Evolutionary conservation across 2,113 vertebrate genomes (phyloP).

Genomic region (Danionella cerebrum): DNA sequence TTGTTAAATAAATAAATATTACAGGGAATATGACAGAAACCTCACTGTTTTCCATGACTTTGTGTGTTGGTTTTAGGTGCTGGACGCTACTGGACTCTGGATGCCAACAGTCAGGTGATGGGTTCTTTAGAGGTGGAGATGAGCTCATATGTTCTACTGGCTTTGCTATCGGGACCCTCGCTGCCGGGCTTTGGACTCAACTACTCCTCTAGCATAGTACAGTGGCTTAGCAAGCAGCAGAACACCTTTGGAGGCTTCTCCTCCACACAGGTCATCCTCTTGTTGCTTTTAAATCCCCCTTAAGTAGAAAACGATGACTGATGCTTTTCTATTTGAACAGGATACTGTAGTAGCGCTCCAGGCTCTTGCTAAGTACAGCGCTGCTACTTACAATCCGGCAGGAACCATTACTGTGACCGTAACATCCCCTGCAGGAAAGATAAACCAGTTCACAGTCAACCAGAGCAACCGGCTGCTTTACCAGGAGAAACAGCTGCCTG

Average conservation of each 20-base stretch:
- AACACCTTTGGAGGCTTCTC: conserved; percentile 77
- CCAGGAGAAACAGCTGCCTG: conserved; percentile 64
- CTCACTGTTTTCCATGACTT: neutral
- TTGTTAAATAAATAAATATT: too few relatives aligned
- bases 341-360: conserved; percentile 85
- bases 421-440: conserved; percentile 52
- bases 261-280: conserved; percentile 73
- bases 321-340: conserved; percentile 45
- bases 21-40: too few relatives aligned
- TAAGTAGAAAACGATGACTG: neutral
- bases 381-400: conserved; percentile 49
- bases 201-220: conserved; percentile 60
- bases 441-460: conserved; percentile 62
- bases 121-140: conserved; percentile 71
- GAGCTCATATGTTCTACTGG: conserved; percentile 69
- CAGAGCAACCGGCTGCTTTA: conserved; percentile 68
- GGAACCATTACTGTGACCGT: conserved; percentile 55
- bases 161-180: conserved; percentile 58
- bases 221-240: conserved; percentile 73
- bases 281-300: neutral
- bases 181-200: conserved; percentile 49
- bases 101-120: conserved; percentile 31
- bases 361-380: conserved; percentile 73
- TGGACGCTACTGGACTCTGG: conserved; percentile 53
- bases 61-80: conserved; percentile 39